Base-by-base conservation (phyloP, 2,113 vertebrate species). In the Lepidothrix coronata region DNA sequence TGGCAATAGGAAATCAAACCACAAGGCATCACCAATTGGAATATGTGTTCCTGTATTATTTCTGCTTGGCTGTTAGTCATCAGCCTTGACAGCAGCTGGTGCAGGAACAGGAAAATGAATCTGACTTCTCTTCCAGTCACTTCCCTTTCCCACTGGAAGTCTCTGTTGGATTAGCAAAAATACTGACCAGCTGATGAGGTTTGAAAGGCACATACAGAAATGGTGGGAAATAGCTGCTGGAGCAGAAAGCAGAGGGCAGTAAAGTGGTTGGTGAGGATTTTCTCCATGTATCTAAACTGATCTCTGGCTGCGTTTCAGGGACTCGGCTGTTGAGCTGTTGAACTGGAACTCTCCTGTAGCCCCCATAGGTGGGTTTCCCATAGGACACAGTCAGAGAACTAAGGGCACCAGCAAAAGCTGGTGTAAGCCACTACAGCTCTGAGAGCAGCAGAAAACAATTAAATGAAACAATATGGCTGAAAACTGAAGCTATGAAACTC, bases 111-210 rank as follows among this genome's bases (percentile, higher is more conserved):
- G 28, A 82, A 78, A 95, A 76, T 41, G 16, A 79, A 92, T 68
- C 57, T 73, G 59, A 54, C 30, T 90, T 87, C 39, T 59, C 48
- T 87, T 85, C 73, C 84, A 91, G 11, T 59, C 73, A 41, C 57
- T 87, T 55, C 49, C 22, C 28, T 48, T 79, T 94, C 90, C 89
- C 66, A 61, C 89, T 76, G 91, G 88, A 89, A 95, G 62, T 92
- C 72, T 92, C 77, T 94, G 54, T 73, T 82, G 87, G 66, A 85
- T 70, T 91, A 88, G 66, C 88, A 94, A 88, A 91, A 91, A 9
- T 58, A 72, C 58, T 70, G 89, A 33, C 87, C 93, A 88, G 3
- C 18, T 57, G 70, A 76, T 43, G 85, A 58, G 31, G 74, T 68
- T 52, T 91, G 77, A 82, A 94, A 92, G 31, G 57, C 37, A 52